phyloP scores from a whole-genome alignment of 2,888 invertebrate genomes.

The Oligia latruncula region DNA sequence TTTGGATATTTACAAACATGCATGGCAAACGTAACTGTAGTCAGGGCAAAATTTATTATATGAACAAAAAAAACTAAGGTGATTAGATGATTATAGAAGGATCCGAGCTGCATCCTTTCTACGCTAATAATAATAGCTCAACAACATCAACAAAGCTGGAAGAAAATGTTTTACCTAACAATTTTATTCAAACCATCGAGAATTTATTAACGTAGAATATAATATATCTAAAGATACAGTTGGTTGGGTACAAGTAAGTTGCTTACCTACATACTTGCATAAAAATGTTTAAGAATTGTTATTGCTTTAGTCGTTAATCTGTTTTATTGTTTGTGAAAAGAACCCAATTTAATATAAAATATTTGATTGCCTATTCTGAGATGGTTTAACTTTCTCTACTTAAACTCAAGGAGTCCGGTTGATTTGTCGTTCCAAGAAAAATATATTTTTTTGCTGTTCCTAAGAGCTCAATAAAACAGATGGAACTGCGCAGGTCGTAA shows the following conservation, averaged over 20 bases:
- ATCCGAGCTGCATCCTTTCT: not conserved
- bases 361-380: constrained; percentile 10
- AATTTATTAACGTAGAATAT: not conserved
- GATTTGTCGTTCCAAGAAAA: not conserved
- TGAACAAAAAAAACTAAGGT: not conserved
- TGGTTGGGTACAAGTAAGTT: not conserved
- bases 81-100: not conserved
- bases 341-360: not conserved
- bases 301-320: no score
- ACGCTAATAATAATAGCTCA: not conserved
- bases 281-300: not conserved
- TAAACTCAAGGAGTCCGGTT: not conserved
- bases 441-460: not conserved
- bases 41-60: no score
- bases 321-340: not conserved
- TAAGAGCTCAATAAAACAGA: not conserved
- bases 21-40: no score
- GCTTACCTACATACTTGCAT: not conserved
- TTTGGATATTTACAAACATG: no score
- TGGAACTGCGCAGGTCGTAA: not conserved
- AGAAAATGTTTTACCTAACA: not conserved
- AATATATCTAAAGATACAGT: not conserved
- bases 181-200: not conserved
- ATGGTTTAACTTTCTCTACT: not conserved
- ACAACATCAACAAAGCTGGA: not conserved